These are phyloP conservation scores for Hyalella azteca DNA, from an alignment of 2,888 invertebrate species.

Conservation along the genomic window DNA sequence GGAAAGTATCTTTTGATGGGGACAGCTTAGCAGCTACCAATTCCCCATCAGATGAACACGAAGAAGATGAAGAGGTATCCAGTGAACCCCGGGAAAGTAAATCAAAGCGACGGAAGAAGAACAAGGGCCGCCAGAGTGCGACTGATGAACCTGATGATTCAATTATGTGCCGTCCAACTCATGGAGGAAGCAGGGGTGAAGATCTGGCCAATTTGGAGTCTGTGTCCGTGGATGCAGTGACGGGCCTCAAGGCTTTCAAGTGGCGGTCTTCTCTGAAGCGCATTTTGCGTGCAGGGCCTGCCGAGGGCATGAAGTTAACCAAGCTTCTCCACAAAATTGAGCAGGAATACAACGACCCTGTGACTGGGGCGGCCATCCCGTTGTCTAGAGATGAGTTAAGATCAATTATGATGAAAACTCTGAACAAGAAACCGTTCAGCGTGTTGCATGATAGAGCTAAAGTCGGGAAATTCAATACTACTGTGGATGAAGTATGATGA, in stretches of 20 bases:
- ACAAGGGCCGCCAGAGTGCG: constrained; percentile 11
- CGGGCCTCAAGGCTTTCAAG: constrained; percentile 17
- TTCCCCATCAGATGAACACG: not conserved
- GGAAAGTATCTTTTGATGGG: not conserved
- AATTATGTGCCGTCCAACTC: not conserved
- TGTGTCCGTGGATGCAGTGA: not conserved
- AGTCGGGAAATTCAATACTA: not conserved
- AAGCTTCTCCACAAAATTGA: constrained; percentile 14
- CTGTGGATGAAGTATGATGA: not conserved
- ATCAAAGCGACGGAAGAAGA: constrained; percentile 9
- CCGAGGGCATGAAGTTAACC: constrained; percentile 5
- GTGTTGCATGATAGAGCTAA: not conserved
- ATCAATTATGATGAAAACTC: not conserved
- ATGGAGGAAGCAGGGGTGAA: not conserved
- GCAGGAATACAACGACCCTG: constrained; percentile 10
- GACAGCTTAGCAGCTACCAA: not conserved
- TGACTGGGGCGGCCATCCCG: not conserved
- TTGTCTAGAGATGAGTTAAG: constrained; percentile 1
- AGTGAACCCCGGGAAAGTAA: not conserved
- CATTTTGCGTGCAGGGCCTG: not conserved
- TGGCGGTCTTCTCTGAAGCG: constrained; percentile 7
- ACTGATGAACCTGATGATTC: constrained; percentile 7
- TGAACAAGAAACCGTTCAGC: constrained; percentile 6
- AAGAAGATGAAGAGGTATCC: not conserved
- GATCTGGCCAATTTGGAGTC: not conserved